A percentile compares a stretch with the other conserved stretches of the same genome.
These are phyloP conservation scores for Eristalis arbustorum DNA, from an alignment of 2,888 invertebrate species.

Conservation along the genomic window DNA sequence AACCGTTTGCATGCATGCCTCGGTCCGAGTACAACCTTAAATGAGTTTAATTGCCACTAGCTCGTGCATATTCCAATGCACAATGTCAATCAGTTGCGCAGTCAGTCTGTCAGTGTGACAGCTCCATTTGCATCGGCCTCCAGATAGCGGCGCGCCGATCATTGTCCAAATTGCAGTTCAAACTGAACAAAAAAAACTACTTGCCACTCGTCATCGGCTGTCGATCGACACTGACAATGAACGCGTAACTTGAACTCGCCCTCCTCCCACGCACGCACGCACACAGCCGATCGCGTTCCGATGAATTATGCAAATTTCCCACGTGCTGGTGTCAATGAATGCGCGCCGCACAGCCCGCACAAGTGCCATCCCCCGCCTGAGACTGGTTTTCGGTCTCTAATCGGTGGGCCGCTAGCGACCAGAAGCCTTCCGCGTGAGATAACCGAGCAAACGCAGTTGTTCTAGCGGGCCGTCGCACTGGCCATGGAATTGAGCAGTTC, in stretches of 20 bases:
- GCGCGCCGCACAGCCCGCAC: conserved; percentile 35
- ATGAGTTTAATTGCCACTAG: conserved; percentile 27
- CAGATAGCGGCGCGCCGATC: background rate
- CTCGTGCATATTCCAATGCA: conserved; percentile 38
- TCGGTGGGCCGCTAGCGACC: background rate
- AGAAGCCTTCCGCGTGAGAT: conserved; percentile 39
- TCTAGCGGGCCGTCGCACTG: conserved; percentile 3
- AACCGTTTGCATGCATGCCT: conserved; percentile 28
- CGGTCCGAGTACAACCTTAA: conserved; percentile 10
- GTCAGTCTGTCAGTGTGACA: conserved; percentile 16
- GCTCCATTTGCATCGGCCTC: conserved; percentile 38
- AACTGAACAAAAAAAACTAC: conserved; percentile 10
- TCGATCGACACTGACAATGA: conserved; percentile 59
- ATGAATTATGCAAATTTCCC: conserved; percentile 50
- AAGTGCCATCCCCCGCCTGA: background rate
- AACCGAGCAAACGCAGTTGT: background rate
- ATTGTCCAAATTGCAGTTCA: conserved; percentile 22
- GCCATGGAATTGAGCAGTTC: conserved; percentile 29
- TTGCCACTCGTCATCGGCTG: background rate
- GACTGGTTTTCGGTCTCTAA: background rate
- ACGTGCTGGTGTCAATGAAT: conserved; percentile 44
- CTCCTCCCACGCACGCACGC: background rate
- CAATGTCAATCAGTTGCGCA: conserved; percentile 38
- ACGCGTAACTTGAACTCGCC: conserved; percentile 45
- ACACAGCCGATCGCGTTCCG: background rate